These are phyloP conservation scores for Pelusios castaneus DNA, from an alignment of 2,113 vertebrate species.

Conservation along the genomic window DNA sequence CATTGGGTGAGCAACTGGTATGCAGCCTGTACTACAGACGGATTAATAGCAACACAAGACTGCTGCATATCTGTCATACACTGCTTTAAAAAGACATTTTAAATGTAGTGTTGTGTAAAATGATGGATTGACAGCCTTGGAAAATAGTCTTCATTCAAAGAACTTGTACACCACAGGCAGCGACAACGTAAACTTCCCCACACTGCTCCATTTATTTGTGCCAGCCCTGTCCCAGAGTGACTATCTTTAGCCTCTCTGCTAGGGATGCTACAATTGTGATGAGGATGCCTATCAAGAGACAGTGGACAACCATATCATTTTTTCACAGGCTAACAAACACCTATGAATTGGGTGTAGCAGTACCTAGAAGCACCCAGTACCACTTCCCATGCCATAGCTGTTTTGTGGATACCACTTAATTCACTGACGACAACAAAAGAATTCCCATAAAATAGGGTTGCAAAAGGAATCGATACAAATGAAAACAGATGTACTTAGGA, in stretches of 20 bases:
- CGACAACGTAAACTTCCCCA: rapidly evolving
- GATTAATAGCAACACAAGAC: neutral
- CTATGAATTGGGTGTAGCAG: rapidly evolving
- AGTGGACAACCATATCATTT: rapidly evolving
- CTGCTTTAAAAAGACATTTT: neutral
- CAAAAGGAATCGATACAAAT: neutral
- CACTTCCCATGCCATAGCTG: neutral
- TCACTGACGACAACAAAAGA: rapidly evolving
- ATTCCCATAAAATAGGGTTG: neutral
- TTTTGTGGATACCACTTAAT: neutral
- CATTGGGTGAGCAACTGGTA: neutral
- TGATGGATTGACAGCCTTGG: neutral
- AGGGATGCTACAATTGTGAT: neutral
- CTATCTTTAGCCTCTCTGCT: neutral
- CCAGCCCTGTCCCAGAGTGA: neutral
- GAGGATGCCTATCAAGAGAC: neutral
- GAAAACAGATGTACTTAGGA: rapidly evolving
- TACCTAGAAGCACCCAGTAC: neutral
- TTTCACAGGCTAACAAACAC: neutral
- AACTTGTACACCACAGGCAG: neutral
- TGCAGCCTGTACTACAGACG: neutral
- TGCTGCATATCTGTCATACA: neutral
- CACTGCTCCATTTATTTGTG: rapidly evolving
- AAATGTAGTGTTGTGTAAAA: neutral
- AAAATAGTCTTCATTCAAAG: neutral